Conservation (phyloP, 1,140 invertebrate species). For the Drusus annulatus region DNA sequence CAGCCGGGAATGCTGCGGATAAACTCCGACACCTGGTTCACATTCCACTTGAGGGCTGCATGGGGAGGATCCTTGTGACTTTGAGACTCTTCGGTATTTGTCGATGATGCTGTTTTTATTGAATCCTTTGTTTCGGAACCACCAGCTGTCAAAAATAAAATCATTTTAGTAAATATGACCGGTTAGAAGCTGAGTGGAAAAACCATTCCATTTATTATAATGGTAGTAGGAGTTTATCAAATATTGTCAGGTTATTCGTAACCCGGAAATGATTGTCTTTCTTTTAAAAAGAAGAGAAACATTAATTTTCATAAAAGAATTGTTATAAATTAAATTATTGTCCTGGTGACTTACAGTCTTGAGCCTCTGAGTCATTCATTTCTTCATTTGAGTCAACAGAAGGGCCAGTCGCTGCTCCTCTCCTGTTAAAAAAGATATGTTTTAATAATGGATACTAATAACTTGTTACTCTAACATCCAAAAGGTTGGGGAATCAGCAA, state of each 20-base stretch:
- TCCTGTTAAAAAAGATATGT: neutral
- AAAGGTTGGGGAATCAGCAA: too few species aligned
- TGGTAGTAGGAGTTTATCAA: too few species aligned
- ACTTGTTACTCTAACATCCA: too few species aligned
- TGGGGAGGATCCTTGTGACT: slow-evolving; percentile 10
- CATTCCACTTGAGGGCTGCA: slow-evolving; percentile 41
- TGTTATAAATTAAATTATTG: neutral
- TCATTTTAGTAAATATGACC: neutral
- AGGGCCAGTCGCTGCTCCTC: slow-evolving; percentile 1
- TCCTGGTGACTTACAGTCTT: neutral
- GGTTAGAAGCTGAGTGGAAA: too few species aligned
- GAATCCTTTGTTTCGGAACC: slow-evolving; percentile 28
- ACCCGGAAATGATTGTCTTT: too few species aligned
- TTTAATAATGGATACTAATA: too few species aligned
- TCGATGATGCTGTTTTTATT: slow-evolving; percentile 6
- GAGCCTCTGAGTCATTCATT: slow-evolving; percentile 24
- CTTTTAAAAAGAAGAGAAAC: too few species aligned
- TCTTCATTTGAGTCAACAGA: slow-evolving; percentile 32
- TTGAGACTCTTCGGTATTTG: slow-evolving; percentile 14
- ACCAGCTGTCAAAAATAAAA: slow-evolving; percentile 21
- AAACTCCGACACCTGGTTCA: slow-evolving; percentile 85
- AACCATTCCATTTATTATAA: too few species aligned
- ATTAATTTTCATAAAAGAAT: too few species aligned
- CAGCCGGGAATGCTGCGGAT: slow-evolving; percentile 91
- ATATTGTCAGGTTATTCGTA: too few species aligned